A percentile compares a stretch with the other conserved stretches of the same genome.
Evolutionary conservation across 2,797 vertebrate species (phyloP).

Genomic region (Merluccius polli): DNA sequence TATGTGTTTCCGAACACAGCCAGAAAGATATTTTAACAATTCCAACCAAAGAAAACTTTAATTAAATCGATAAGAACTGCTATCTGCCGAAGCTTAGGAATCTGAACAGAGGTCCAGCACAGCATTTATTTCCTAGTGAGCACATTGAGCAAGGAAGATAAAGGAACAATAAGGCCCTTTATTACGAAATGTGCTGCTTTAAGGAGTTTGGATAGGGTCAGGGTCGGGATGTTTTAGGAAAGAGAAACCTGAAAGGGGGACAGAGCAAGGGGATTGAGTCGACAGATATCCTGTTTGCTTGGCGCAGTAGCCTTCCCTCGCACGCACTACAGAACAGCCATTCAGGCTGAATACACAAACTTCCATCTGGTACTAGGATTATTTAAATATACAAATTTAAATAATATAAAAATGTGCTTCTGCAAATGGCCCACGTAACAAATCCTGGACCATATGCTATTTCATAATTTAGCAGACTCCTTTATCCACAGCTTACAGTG

Average conservation of each 20-base stretch:
- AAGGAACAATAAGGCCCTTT: background rate
- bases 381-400: background rate
- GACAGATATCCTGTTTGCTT: background rate
- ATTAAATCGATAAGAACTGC: background rate
- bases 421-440: background rate
- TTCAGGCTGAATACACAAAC: background rate
- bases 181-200: background rate
- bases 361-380: background rate
- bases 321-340: background rate
- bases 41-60: background rate
- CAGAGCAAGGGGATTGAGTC: background rate
- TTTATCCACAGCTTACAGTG: background rate
- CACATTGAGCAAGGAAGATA: background rate
- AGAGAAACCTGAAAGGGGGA: background rate
- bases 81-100: background rate
- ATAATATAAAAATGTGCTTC: too few species aligned
- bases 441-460: background rate
- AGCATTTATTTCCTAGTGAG: background rate
- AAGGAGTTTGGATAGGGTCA: background rate
- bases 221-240: background rate
- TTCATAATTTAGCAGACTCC: background rate
- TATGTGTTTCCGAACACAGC: too few species aligned
- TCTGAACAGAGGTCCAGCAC: background rate
- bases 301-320: background rate
- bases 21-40: background rate